phyloP scores from a whole-genome alignment of 1,140 invertebrate species.

The Stegodyphus mimosarum region DNA sequence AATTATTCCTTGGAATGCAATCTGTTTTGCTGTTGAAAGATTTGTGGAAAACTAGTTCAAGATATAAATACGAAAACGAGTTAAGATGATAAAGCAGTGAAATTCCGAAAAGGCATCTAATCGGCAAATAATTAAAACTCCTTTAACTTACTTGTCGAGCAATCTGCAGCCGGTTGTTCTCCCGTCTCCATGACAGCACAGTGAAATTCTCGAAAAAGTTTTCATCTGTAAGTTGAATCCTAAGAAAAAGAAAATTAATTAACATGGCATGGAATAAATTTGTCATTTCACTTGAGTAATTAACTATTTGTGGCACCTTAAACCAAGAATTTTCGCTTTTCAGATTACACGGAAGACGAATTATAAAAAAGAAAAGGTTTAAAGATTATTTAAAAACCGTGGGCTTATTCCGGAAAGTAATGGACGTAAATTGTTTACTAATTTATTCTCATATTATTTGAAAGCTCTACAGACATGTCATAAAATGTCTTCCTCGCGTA shows the following conservation, averaged over 20 bases:
- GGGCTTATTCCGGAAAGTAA: too few relatives aligned
- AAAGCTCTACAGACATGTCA: too few relatives aligned
- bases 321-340: too few relatives aligned
- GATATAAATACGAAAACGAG: background rate
- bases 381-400: too few relatives aligned
- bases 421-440: too few relatives aligned
- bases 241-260: slow-evolving; percentile 64
- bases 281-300: background rate
- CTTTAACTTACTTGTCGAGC: background rate
- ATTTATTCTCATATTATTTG: too few relatives aligned
- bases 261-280: background rate
- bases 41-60: too few relatives aligned
- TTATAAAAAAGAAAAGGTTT: too few relatives aligned
- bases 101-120: background rate
- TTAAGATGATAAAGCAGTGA: background rate
- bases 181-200: slow-evolving; percentile 86
- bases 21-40: too few relatives aligned
- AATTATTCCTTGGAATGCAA: too few relatives aligned
- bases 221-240: slow-evolving; percentile 89
- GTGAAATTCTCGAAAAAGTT: slow-evolving; percentile 94
- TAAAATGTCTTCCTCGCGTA: too few relatives aligned
- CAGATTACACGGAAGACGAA: too few relatives aligned
- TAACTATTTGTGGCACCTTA: background rate
- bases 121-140: background rate
- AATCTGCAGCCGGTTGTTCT: slow-evolving; percentile 77